These are phyloP conservation scores for Macroramphosus scolopax DNA, from an alignment of 2,797 vertebrate genomes.

Conservation along the genomic window DNA sequence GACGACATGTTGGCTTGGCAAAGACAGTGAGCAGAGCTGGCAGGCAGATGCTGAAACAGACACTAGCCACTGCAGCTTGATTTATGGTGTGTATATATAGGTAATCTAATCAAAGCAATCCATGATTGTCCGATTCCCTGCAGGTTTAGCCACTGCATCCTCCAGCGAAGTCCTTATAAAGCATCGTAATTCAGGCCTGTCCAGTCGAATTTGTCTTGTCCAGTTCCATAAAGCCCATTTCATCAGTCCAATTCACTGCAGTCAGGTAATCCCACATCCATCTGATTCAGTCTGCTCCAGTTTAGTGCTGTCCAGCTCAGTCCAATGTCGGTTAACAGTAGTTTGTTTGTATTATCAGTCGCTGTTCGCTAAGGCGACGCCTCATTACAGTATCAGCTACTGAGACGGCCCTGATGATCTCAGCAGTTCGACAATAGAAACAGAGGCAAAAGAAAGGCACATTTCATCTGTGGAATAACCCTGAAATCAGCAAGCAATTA, in stretches of 20 bases:
- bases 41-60: conserved; percentile 21
- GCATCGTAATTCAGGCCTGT: conserved; percentile 24
- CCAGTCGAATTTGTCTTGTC: conserved; percentile 29
- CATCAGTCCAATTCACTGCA: conserved; percentile 28
- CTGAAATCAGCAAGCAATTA: conserved; percentile 15
- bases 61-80: conserved; percentile 2
- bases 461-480: background rate
- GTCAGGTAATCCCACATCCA: conserved; percentile 25
- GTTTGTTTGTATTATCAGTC: background rate
- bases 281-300: conserved; percentile 7
- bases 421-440: conserved; percentile 7
- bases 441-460: background rate
- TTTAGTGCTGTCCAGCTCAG: conserved; percentile 4
- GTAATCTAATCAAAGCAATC: background rate
- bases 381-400: conserved; percentile 12
- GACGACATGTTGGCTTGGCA: too few species aligned
- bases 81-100: conserved; percentile 3
- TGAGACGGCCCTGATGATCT: background rate
- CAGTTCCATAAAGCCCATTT: conserved; percentile 14
- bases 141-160: conserved; percentile 1
- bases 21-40: conserved; percentile 2
- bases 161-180: background rate
- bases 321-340: background rate
- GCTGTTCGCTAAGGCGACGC: conserved; percentile 5
- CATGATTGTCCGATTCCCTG: conserved; percentile 3